Evolutionary conservation across 1,140 invertebrate species (phyloP).

Genomic region (Scylla paramamosain): DNA sequence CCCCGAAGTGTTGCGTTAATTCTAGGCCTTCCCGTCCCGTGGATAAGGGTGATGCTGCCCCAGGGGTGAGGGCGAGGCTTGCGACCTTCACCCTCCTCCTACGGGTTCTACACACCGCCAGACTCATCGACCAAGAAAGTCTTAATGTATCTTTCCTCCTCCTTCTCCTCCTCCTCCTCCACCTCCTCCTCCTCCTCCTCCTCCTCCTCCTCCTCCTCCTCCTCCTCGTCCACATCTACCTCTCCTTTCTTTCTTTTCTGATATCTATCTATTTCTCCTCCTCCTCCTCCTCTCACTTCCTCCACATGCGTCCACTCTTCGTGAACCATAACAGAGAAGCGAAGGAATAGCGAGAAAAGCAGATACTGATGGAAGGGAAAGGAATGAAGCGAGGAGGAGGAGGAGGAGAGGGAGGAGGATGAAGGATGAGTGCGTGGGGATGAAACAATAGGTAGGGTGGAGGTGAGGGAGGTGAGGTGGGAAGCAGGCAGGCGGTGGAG

Average conservation of each 20-base stretch:
- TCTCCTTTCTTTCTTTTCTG: neutral
- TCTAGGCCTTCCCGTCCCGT: neutral
- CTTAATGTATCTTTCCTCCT: slow-evolving; percentile 35
- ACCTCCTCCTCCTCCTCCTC: slow-evolving; percentile 11
- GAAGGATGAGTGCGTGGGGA: neutral
- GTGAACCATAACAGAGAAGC: neutral
- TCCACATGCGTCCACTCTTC: neutral
- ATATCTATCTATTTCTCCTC: neutral
- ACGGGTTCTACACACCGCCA: slow-evolving; percentile 8
- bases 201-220: neutral
- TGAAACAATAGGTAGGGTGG: slow-evolving; percentile 11
- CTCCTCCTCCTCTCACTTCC: slow-evolving; percentile 15
- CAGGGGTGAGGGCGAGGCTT: neutral
- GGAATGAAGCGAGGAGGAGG: neutral
- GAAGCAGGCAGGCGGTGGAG: neutral
- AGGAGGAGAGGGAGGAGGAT: neutral
- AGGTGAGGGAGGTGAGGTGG: neutral
- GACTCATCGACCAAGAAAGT: slow-evolving; percentile 1
- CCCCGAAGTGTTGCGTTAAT: too few relatives aligned
- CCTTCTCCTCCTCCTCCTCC: slow-evolving; percentile 17
- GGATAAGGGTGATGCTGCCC: neutral
- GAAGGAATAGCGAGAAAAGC: neutral
- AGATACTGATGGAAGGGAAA: too few relatives aligned
- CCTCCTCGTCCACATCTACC: neutral
- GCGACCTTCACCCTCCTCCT: slow-evolving; percentile 13